Evolutionary conservation across 1,140 invertebrate genomes (phyloP).

Genomic region (Oryctes rhinoceros): DNA sequence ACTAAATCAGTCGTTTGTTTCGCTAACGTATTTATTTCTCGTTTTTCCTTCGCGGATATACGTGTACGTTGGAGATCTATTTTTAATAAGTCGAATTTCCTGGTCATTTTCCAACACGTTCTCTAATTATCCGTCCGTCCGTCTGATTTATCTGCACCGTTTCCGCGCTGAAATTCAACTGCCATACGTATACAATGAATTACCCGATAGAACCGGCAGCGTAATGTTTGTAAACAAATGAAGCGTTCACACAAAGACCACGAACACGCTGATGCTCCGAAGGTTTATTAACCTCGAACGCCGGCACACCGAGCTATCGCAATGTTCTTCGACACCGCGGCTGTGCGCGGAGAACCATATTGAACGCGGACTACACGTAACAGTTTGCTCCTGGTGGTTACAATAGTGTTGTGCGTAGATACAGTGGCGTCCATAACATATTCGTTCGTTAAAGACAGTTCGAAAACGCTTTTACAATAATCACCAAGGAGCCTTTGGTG

Average conservation of each 20-base stretch:
- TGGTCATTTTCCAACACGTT: not conserved
- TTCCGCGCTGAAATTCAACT: not conserved
- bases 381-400: not conserved
- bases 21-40: too few species aligned
- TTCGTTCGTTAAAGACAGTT: too few species aligned
- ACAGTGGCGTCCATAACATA: too few species aligned
- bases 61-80: too few species aligned
- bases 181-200: too few species aligned
- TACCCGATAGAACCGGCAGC: not conserved
- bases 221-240: slow-evolving; percentile 8
- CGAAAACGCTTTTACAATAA: too few species aligned
- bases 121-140: not conserved
- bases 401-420: not conserved
- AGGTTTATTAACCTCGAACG: slow-evolving; percentile 5
- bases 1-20: too few species aligned
- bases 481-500: too few species aligned
- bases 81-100: too few species aligned
- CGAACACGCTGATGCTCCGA: not conserved
- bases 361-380: not conserved
- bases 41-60: too few species aligned
- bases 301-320: not conserved
- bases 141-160: not conserved
- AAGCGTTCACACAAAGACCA: not conserved
- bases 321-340: too few species aligned
- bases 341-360: not conserved